A percentile compares a stretch with the other conserved stretches of the same genome.
These are phyloP conservation scores for Drosophila lacertosa DNA, from an alignment of 1,140 invertebrate genomes.

Conservation along the genomic window DNA sequence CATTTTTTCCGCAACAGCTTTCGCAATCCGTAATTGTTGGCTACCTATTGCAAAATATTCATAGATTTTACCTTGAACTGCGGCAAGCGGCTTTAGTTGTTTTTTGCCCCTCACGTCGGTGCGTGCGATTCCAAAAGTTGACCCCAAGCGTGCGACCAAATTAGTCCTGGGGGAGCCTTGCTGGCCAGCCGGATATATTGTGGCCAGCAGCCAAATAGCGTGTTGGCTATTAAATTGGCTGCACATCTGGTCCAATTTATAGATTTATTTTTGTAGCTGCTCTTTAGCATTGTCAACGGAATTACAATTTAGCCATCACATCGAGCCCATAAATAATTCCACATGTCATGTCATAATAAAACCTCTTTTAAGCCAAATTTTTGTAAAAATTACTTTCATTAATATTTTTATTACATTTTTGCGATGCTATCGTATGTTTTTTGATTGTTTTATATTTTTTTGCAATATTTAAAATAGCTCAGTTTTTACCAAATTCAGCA, in stretches of 20 bases:
- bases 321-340: not conserved
- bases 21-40: slow-evolving; percentile 15
- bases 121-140: not conserved
- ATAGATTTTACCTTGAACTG: slow-evolving; percentile 12
- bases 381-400: not conserved
- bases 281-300: not conserved
- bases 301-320: not conserved
- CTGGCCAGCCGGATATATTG: too few relatives aligned
- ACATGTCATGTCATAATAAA: not conserved
- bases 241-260: not conserved
- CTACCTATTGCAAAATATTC: slow-evolving; percentile 28
- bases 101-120: not conserved
- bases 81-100: slow-evolving; percentile 12
- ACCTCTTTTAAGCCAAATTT: not conserved
- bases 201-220: not conserved
- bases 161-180: slow-evolving; percentile 2
- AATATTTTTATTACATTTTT: not conserved
- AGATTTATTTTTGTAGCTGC: not conserved
- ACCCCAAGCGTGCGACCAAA: slow-evolving; percentile 2
- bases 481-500: too few relatives aligned
- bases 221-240: slow-evolving; percentile 2
- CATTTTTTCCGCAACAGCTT: slow-evolving; percentile 1
- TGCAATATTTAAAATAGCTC: too few relatives aligned
- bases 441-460: too few relatives aligned
- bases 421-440: too few relatives aligned